Conservation (phyloP, 2,888 invertebrate species). For the Dynastes tityus region DNA sequence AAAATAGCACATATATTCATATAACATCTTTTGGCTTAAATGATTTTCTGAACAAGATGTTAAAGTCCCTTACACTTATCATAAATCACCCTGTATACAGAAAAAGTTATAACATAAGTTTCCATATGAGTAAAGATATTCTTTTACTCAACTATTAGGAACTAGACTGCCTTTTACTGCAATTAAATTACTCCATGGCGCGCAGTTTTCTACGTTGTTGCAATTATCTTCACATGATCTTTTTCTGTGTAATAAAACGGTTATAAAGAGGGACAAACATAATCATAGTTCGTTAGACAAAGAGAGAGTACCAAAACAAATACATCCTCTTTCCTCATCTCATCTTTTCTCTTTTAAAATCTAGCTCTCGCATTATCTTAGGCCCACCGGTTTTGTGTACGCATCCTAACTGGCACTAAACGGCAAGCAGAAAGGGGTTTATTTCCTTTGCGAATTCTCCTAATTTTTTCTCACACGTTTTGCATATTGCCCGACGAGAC, state of each 20-base stretch:
- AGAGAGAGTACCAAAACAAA: neutral
- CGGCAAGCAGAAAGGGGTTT: neutral
- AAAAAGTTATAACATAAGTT: too few relatives aligned
- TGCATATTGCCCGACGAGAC: constrained; percentile 52
- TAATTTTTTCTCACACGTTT: constrained; percentile 59
- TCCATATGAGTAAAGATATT: too few relatives aligned
- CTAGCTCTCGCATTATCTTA: neutral
- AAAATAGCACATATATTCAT: too few relatives aligned
- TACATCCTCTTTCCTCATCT: neutral
- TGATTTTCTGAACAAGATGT: too few relatives aligned
- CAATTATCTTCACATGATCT: neutral
- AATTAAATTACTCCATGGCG: too few relatives aligned
- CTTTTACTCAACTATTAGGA: too few relatives aligned
- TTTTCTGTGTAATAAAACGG: neutral
- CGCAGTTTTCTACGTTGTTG: too few relatives aligned
- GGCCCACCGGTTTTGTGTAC: constrained; percentile 16
- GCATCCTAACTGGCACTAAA: neutral
- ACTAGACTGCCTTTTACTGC: too few relatives aligned
- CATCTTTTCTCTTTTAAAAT: too few relatives aligned
- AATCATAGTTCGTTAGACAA: neutral
- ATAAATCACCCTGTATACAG: too few relatives aligned
- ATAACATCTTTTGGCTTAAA: too few relatives aligned
- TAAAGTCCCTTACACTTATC: too few relatives aligned
- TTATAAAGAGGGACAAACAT: neutral
- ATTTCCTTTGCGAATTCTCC: neutral